Conservation (phyloP, 2,113 vertebrate species). For the Petrocephalus microphthalmus region DNA sequence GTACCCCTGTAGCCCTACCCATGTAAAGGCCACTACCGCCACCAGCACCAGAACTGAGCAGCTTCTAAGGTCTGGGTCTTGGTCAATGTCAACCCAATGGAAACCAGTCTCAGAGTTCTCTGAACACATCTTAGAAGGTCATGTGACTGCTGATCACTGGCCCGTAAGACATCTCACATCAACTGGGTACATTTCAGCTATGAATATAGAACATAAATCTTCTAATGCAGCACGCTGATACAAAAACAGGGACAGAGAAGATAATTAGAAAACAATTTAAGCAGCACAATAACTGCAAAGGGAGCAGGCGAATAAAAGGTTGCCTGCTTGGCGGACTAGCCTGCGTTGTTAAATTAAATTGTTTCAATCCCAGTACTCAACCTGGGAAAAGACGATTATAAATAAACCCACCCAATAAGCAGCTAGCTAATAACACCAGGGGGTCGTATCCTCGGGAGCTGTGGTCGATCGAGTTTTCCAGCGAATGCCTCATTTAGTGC, state of each 20-base stretch:
- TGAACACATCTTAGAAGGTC: neutral
- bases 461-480: neutral
- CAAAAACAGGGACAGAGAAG: neutral
- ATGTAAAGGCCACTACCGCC: neutral
- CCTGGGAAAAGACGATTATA: neutral
- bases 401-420: neutral
- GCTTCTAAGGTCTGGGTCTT: neutral
- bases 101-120: neutral
- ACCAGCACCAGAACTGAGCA: neutral
- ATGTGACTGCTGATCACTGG: neutral
- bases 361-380: neutral
- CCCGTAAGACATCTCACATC: neutral
- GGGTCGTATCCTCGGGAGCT: neutral
- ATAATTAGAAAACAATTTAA: neutral
- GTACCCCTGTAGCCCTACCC: neutral
- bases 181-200: conserved; percentile 38
- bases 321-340: neutral
- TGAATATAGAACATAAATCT: neutral
- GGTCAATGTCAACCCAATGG: neutral
- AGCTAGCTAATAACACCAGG: neutral
- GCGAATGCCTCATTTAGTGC: conserved; percentile 7
- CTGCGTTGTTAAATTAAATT: neutral
- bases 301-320: neutral
- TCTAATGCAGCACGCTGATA: neutral
- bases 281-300: neutral